These are phyloP conservation scores for Platycheirus albimanus DNA, from an alignment of 2,888 invertebrate genomes.

Conservation along the genomic window DNA sequence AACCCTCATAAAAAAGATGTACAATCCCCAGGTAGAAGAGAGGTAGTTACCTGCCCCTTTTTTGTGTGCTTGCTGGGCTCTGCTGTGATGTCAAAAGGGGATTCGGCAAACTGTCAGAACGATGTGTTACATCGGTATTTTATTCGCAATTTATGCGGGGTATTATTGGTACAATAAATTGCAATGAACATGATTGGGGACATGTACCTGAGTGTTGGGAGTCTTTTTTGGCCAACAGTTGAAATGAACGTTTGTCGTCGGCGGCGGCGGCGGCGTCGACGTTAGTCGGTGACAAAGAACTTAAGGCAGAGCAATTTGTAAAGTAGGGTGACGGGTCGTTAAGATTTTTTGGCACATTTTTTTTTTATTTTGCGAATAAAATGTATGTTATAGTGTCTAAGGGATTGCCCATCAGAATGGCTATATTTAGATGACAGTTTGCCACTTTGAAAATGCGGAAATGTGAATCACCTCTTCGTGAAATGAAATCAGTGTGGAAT, in stretches of 20 bases:
- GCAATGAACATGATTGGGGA: slow-evolving; percentile 66
- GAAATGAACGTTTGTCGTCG: slow-evolving; percentile 21
- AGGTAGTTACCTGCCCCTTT: slow-evolving; percentile 11
- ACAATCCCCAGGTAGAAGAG: neutral
- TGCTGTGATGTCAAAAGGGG: slow-evolving; percentile 27
- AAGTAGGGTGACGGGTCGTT: slow-evolving; percentile 53
- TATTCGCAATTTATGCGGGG: slow-evolving; percentile 57
- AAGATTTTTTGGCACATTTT: slow-evolving; percentile 35
- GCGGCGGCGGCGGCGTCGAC: neutral
- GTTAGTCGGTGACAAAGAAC: slow-evolving; percentile 35
- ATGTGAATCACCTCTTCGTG: slow-evolving; percentile 13
- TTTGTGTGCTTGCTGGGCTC: too few relatives aligned
- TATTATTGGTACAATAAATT: slow-evolving; percentile 57
- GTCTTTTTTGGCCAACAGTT: slow-evolving; percentile 8
- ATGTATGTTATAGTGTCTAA: slow-evolving; percentile 38
- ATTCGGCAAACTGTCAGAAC: slow-evolving; percentile 57
- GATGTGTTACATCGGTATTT: slow-evolving; percentile 54
- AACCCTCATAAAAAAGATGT: slow-evolving; percentile 17
- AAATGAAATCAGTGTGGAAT: neutral
- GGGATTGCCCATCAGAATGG: slow-evolving; percentile 25
- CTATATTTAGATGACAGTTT: slow-evolving; percentile 6
- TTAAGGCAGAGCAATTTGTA: slow-evolving; percentile 52
- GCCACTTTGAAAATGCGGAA: slow-evolving; percentile 33
- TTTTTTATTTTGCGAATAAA: slow-evolving; percentile 19
- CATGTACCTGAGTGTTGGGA: slow-evolving; percentile 54